Conservation (phyloP, 2,888 invertebrate genomes). For the Eilema depressum region DNA sequence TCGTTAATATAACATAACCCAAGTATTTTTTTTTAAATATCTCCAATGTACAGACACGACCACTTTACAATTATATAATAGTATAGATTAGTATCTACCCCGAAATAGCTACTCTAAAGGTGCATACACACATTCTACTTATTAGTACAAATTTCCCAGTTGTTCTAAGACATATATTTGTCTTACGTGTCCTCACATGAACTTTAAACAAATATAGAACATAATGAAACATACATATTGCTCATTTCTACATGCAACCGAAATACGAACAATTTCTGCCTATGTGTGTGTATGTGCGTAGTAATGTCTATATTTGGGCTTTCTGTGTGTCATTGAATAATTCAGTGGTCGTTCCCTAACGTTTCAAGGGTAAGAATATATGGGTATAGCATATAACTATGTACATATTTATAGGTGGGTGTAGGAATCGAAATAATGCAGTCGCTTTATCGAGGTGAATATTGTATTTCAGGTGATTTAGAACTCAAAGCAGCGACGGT, state of each 20-base stretch:
- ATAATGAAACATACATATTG: constrained; percentile 65
- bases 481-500: constrained; percentile 30
- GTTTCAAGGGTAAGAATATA: constrained; percentile 86
- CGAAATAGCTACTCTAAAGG: constrained; percentile 70
- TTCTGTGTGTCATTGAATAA: constrained; percentile 85
- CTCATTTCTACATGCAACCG: constrained; percentile 66
- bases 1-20: too few relatives aligned
- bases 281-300: constrained; percentile 67
- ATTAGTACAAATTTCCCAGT: constrained; percentile 80
- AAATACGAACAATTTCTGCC: constrained; percentile 54
- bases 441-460: constrained; percentile 65
- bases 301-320: constrained; percentile 84
- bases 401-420: constrained; percentile 63
- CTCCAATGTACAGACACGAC: too few relatives aligned
- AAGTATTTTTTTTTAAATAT: too few relatives aligned
- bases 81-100: constrained; percentile 76
- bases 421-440: constrained; percentile 65
- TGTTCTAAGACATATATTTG: constrained; percentile 82
- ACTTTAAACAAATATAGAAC: constrained; percentile 78
- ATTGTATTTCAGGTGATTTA: constrained; percentile 58
- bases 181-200: constrained; percentile 74
- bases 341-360: constrained; percentile 83
- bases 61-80: too few relatives aligned
- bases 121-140: constrained; percentile 81
- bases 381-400: constrained; percentile 68